phyloP scores from a whole-genome alignment of 2,888 invertebrate genomes.

The Protodeltote pygarga region DNA sequence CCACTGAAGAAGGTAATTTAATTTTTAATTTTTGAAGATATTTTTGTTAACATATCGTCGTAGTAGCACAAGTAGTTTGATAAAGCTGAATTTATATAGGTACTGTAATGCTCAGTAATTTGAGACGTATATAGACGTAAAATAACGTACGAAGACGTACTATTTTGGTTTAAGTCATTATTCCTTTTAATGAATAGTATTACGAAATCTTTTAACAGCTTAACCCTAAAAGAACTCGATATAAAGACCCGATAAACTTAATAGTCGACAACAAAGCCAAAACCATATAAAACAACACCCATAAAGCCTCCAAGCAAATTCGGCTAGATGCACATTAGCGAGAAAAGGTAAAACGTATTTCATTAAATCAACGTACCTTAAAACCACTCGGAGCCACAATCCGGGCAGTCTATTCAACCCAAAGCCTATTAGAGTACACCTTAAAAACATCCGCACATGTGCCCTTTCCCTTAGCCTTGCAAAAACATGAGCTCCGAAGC shows the following conservation, averaged over 20 bases:
- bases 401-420: constrained; percentile 54
- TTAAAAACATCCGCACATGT: constrained; percentile 58
- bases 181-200: no score
- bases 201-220: constrained; percentile 3
- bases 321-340: constrained; percentile 36
- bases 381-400: constrained; percentile 62
- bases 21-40: not conserved
- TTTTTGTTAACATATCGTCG: not conserved
- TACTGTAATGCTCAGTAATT: no score
- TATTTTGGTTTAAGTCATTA: no score
- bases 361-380: constrained; percentile 66
- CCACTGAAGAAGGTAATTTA: not conserved
- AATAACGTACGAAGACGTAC: no score
- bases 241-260: not conserved
- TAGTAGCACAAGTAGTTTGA: not conserved
- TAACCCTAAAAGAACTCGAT: not conserved
- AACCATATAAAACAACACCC: not conserved
- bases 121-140: no score
- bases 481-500: constrained; percentile 46
- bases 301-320: constrained; percentile 15
- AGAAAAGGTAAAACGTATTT: constrained; percentile 51
- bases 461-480: constrained; percentile 46
- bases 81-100: no score
- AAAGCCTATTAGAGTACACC: constrained; percentile 67
- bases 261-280: not conserved